A percentile compares a stretch with the other conserved stretches of the same genome.
phyloP scores from a whole-genome alignment of 1,140 invertebrate genomes.

The Galendromus occidentalis region DNA sequence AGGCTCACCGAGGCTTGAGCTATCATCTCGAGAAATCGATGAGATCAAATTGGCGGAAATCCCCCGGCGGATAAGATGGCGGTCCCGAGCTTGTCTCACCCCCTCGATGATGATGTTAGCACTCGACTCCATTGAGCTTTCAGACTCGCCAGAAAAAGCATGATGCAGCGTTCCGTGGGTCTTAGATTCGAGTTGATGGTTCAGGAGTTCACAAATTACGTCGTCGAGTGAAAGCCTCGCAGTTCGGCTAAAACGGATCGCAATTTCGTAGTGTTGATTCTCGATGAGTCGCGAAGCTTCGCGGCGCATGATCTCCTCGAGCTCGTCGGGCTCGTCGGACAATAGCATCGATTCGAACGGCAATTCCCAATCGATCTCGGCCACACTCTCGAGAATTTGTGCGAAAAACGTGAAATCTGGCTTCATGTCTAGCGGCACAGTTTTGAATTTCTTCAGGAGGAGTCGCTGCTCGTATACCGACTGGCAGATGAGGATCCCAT shows the following conservation, averaged over 20 bases:
- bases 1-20: neutral
- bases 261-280: neutral
- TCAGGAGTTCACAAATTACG: neutral
- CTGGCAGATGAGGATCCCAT: neutral
- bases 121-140: neutral
- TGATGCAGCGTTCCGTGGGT: neutral
- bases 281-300: neutral
- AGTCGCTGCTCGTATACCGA: slow-evolving; percentile 4
- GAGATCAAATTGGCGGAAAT: neutral
- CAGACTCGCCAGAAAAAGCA: neutral
- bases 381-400: neutral
- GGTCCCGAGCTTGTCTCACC: neutral
- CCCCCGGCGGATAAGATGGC: neutral
- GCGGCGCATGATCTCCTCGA: neutral
- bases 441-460: neutral
- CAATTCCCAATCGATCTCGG: neutral
- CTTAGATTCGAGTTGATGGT: neutral
- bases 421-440: neutral
- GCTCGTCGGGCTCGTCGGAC: neutral
- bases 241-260: neutral
- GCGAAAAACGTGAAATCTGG: neutral
- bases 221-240: neutral
- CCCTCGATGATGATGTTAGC: neutral
- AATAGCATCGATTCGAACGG: neutral
- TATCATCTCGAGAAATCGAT: neutral